Percentiles rank a stretch among this genome's conserved stretches.
These are phyloP conservation scores for Apomyelois bistriatella DNA, from an alignment of 2,888 invertebrate species.

Conservation along the genomic window DNA sequence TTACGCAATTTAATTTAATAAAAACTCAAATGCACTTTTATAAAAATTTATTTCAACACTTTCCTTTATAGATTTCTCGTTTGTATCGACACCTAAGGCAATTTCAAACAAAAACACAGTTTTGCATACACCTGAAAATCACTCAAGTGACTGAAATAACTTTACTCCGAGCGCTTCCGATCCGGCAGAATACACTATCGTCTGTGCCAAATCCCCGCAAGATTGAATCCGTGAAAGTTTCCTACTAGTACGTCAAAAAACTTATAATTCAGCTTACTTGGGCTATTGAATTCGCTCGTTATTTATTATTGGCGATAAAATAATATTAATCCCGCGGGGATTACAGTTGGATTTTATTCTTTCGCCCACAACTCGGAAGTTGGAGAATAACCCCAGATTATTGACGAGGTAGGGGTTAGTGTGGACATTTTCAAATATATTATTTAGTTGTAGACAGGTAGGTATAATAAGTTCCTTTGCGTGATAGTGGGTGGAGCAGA, in stretches of 20 bases:
- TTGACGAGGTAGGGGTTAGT: conserved; percentile 45
- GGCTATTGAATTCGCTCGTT: conserved; percentile 75
- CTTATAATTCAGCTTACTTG: conserved; percentile 65
- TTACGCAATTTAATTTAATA: too few species aligned
- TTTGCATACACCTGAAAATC: not conserved
- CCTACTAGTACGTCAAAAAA: conserved; percentile 71
- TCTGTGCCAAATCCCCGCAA: conserved; percentile 62
- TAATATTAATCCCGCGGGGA: conserved; percentile 78
- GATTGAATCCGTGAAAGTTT: conserved; percentile 73
- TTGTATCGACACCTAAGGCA: too few species aligned
- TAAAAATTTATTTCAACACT: too few species aligned
- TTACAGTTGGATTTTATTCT: conserved; percentile 73
- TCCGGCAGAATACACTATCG: conserved; percentile 44
- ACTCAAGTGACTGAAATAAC: conserved; percentile 1
- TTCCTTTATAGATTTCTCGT: too few species aligned
- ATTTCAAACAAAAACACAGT: too few species aligned
- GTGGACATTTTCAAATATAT: conserved; percentile 50
- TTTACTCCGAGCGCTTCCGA: conserved; percentile 18
- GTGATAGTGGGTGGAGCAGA: too few species aligned
- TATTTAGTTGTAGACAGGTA: not conserved
- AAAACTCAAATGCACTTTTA: too few species aligned
- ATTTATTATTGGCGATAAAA: conserved; percentile 79
- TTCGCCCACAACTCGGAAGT: conserved; percentile 62
- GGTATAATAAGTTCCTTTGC: too few species aligned
- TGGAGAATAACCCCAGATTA: conserved; percentile 63